Evolutionary conservation across 2,888 invertebrate genomes (phyloP).

Genomic region (Pollenia angustigena): DNA sequence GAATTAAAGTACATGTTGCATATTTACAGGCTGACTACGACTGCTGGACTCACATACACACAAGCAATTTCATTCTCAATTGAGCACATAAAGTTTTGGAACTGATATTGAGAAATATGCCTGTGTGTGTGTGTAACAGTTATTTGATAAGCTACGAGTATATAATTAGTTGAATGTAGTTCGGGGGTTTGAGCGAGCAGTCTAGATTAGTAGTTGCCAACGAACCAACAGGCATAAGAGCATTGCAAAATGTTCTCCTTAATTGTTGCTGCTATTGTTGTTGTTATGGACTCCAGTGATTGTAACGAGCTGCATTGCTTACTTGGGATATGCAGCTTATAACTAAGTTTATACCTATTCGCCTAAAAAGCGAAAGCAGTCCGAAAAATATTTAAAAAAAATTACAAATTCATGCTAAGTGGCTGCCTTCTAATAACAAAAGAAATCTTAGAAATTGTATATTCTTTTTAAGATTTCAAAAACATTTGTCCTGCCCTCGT

Average conservation of each 20-base stretch:
- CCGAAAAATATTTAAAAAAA: background rate
- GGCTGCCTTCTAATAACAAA: too few species aligned
- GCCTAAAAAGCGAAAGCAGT: background rate
- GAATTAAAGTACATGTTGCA: slow-evolving; percentile 62
- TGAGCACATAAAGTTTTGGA: slow-evolving; percentile 63
- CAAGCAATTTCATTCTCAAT: slow-evolving; percentile 71
- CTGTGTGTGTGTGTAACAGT: slow-evolving; percentile 22
- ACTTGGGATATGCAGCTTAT: slow-evolving; percentile 8
- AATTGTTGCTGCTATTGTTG: slow-evolving; percentile 10
- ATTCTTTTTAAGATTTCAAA: too few species aligned
- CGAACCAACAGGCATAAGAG: slow-evolving; percentile 28
- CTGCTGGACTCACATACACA: slow-evolving; percentile 28
- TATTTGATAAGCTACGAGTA: slow-evolving; percentile 65
- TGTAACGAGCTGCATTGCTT: slow-evolving; percentile 35
- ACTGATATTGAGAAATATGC: slow-evolving; percentile 32
- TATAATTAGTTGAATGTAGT: slow-evolving; percentile 65
- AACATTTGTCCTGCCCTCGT: background rate
- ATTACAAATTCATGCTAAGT: too few species aligned
- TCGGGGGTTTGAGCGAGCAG: slow-evolving; percentile 32
- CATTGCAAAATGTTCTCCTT: slow-evolving; percentile 22
- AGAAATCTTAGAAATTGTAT: too few species aligned
- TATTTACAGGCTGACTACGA: slow-evolving; percentile 31
- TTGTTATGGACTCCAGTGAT: slow-evolving; percentile 49
- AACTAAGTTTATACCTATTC: slow-evolving; percentile 5
- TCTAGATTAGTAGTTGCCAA: slow-evolving; percentile 52